Percentiles rank a stretch among this genome's conserved stretches.
Evolutionary conservation across 1,140 invertebrate species (phyloP).

Genomic region (Mycetomoellerius zeteki): DNA sequence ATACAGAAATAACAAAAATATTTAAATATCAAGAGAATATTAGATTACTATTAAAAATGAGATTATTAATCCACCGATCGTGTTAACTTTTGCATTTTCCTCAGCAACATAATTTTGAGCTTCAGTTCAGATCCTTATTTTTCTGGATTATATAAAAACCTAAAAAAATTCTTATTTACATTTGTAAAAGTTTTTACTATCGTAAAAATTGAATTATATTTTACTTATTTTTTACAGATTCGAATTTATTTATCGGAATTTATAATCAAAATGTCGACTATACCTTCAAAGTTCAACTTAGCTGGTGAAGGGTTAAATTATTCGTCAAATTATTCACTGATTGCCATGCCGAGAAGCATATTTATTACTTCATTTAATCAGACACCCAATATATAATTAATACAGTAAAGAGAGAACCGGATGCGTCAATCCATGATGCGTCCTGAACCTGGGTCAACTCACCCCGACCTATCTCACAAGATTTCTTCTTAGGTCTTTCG

Average conservation of each 20-base stretch:
- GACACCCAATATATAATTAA: neutral
- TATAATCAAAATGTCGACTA: too few relatives aligned
- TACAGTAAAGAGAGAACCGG: neutral
- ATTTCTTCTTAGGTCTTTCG: neutral
- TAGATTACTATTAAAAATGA: slow-evolving; percentile 10
- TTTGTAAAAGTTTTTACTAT: too few relatives aligned
- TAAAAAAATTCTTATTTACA: too few relatives aligned
- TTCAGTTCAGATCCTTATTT: too few relatives aligned
- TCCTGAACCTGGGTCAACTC: slow-evolving; percentile 16
- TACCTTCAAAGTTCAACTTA: too few relatives aligned
- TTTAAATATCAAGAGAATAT: neutral
- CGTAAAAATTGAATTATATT: too few relatives aligned
- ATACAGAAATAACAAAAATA: neutral
- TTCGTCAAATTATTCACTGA: neutral
- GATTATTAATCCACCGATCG: neutral
- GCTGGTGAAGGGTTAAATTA: neutral
- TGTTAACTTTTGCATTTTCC: too few relatives aligned
- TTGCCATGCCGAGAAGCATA: neutral
- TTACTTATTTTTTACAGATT: too few relatives aligned
- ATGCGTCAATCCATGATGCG: neutral
- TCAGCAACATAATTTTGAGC: too few relatives aligned
- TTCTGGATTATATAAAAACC: too few relatives aligned
- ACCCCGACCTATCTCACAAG: slow-evolving; percentile 17
- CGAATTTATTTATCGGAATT: too few relatives aligned
- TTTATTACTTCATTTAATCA: slow-evolving; percentile 10